Evolutionary conservation across 2,888 invertebrate species (phyloP), one percentile per base, ranked within the genome.

Genomic region (Tetheella fluctuosa): DNA sequence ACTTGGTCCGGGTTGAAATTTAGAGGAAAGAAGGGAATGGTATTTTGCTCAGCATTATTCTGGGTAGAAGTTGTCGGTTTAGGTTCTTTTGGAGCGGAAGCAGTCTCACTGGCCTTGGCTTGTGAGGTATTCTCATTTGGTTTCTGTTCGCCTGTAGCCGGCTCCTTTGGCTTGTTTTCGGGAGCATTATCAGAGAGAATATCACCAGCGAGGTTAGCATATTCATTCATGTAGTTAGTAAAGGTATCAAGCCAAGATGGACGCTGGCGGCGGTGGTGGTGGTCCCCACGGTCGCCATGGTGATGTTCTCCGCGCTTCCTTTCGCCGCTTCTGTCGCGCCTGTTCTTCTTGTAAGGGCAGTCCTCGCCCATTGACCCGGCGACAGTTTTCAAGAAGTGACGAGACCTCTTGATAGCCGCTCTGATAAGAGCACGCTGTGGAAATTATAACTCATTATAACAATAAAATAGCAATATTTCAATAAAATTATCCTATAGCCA

Each of bases 201-300:
- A 64, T 93, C 91, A 1, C 91, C 93, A 0, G 94, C 91, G 0
- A 94, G 80, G 70, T 94, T 92, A 10, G 93, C 89, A 80, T 94
- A 94, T 70, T 94, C 94, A 64, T 94, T 94, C 81, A 94, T 85
- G 69, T 93, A 94, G 10, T 85, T 86, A 7, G 89, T 76, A 60
- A 94, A 88, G 30, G 88, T 88, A 1, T 94, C 91, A 5, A 94
- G 74, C 94, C 94, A 94, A 65, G 91, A 88, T 60, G 59, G 52
- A 39, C 80, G 80, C 34, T 69, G 59, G 53, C 84, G 80, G 39
- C 81, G 83, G 48, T 76, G 75, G 34, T 75, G 77, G 42, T 83
- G 73, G 0, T 79, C 80, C 4, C 77, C 68, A 25, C 71, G 73
- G 25, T 70, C 65, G 5, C 66, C 59, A 28, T 73, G 65, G 34